Evolutionary conservation across 2,113 vertebrate genomes (phyloP), one percentile per base, ranked within the genome.

Genomic region (Chaetura pelagica): DNA sequence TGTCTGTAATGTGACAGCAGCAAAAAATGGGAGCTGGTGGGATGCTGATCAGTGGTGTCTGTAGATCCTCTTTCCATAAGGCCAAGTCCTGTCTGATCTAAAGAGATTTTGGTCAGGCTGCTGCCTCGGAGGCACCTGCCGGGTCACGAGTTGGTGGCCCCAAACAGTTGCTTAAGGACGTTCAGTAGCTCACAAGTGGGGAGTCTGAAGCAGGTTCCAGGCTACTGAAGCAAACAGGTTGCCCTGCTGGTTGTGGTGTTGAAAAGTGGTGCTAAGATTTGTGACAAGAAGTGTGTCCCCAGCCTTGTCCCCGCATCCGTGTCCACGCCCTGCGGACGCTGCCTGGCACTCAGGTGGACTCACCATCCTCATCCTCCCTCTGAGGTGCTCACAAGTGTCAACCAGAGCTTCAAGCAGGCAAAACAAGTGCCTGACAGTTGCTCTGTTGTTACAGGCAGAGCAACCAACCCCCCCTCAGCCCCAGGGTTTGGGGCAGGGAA

Each of bases 311-410:
- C 40, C 40, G 13, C 40, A 42, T 42, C 40, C 40, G 40, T 42
- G 40, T 42, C 40, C 40, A 42, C 11, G 40, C 40, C 40, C 40
- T 12, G 40, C 40, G 40, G 40, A 12, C 40, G 40, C 40, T 44
- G 11, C 54, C 40, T 32, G 0, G 6, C 38, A 5, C 13, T 10
- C 1, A 15, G 21, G 4, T 0, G 27, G 26, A 17, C 18, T 29
- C 1, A 22, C 61, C n/a, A 1, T 49, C 83, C 73, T 73, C 42
- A 2, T 35, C 55, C 26, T 57, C 40, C 52, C 81, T 7, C 26
- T 0, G 12, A 10, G 52, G 4, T 1, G 3, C 55, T 42, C 44
- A 5, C 46, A 2, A 1, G 21, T 0, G 23, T 16, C 34, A 1
- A 1, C 30, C 3, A 20, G 10, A 1, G 1, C 52, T 13, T 10